These are phyloP conservation scores for Ammodytes dubius DNA, from an alignment of 2,113 vertebrate genomes.

Conservation along the genomic window DNA sequence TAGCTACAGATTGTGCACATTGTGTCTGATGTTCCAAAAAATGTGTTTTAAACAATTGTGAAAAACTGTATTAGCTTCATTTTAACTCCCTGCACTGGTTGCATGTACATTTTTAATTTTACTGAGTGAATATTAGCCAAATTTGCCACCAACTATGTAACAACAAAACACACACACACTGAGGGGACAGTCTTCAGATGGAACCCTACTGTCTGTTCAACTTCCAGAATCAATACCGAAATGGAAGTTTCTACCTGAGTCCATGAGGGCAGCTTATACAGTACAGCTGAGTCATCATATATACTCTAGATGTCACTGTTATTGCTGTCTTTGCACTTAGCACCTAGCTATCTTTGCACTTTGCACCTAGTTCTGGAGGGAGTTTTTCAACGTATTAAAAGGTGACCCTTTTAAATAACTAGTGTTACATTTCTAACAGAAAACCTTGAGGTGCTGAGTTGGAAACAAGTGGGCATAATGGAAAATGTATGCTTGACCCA, in stretches of 20 bases:
- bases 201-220: not conserved
- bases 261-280: no score
- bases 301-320: slow-evolving; percentile 19
- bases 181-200: not conserved
- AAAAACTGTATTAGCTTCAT: slow-evolving; percentile 1
- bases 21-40: no score
- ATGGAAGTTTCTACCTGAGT: not conserved
- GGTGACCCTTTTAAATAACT: not conserved
- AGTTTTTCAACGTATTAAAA: not conserved
- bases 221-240: not conserved
- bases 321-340: slow-evolving; percentile 17
- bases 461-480: not conserved
- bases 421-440: not conserved
- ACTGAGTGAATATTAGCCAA: slow-evolving; percentile 8
- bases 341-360: slow-evolving; percentile 17
- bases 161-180: not conserved
- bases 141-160: not conserved
- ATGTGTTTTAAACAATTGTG: no score
- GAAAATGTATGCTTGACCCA: not conserved
- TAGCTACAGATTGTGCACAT: no score
- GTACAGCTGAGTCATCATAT: not conserved
- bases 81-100: slow-evolving; percentile 19
- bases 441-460: not conserved
- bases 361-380: not conserved
- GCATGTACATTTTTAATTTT: slow-evolving; percentile 19